These are phyloP conservation scores for Hemichromis elongatus DNA, from an alignment of 2,113 vertebrate species.

Conservation along the genomic window DNA sequence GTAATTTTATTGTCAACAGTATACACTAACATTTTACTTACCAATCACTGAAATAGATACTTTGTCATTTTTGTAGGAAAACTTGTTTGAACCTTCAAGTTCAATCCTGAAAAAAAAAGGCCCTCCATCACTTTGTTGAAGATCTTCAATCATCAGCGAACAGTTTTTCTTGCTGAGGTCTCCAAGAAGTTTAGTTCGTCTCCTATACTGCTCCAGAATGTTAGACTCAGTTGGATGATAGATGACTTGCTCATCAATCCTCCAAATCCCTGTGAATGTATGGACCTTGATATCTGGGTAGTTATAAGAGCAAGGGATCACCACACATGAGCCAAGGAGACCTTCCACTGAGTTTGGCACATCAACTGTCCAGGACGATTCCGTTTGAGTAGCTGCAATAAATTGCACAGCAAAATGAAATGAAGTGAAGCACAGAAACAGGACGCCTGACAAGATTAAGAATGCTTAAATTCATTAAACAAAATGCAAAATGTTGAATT, in stretches of 20 bases:
- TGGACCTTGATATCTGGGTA: conserved; percentile 21
- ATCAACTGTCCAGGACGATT: conserved; percentile 42
- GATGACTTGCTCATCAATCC: accelerated
- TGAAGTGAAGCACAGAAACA: not conserved
- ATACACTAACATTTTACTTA: conserved; percentile 24
- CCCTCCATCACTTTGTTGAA: conserved; percentile 35
- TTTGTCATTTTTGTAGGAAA: not conserved
- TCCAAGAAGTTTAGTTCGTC: conserved; percentile 49
- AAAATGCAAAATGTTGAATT: not conserved
- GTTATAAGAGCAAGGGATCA: conserved; percentile 64
- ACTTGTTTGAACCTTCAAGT: conserved; percentile 13
- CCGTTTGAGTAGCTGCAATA: conserved; percentile 8
- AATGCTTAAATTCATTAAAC: not conserved
- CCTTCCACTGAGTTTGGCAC: conserved; percentile 48
- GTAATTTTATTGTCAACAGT: not conserved
- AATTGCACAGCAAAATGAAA: not conserved
- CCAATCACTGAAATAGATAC: conserved; percentile 45
- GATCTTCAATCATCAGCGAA: conserved; percentile 58
- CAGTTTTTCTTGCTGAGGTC: conserved; percentile 51
- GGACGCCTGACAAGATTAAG: not conserved
- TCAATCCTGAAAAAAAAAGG: conserved; percentile 65
- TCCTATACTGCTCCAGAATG: not conserved
- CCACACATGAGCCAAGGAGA: conserved; percentile 62
- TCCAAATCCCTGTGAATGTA: conserved; percentile 57
- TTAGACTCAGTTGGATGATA: conserved; percentile 26